These are phyloP conservation scores for Muricea muricata DNA, from an alignment of 92 coral and sea anemone species.

Conservation along the genomic window DNA sequence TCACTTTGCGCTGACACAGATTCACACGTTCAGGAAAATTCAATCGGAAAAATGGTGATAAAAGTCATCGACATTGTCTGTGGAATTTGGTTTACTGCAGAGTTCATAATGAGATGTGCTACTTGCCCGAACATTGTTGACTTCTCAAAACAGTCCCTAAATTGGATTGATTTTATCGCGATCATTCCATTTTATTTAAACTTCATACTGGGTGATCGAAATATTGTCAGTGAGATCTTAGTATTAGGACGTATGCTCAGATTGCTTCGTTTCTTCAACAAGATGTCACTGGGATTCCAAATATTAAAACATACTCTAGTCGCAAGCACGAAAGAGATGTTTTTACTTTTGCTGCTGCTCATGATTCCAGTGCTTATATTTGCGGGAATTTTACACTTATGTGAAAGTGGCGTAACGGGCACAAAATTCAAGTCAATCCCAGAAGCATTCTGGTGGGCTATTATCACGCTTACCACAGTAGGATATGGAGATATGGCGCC, in stretches of 20 bases:
- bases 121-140: constrained; percentile 84
- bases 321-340: constrained; percentile 87
- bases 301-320: constrained; percentile 95
- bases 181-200: constrained; percentile 87
- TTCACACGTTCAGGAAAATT: constrained; percentile 36
- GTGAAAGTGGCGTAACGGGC: constrained; percentile 50
- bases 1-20: constrained; percentile 82
- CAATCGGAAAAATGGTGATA: constrained; percentile 50
- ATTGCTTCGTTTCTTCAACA: constrained; percentile 82
- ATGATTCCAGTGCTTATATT: constrained; percentile 91
- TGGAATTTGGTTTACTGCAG: constrained; percentile 93
- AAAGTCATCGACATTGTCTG: constrained; percentile 73
- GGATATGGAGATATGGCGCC: constrained; percentile 95
- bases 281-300: constrained; percentile 92
- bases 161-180: constrained; percentile 95
- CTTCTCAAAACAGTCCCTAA: constrained; percentile 74
- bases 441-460: constrained; percentile 97
- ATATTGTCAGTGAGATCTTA: constrained; percentile 65
- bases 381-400: constrained; percentile 81
- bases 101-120: constrained; percentile 74
- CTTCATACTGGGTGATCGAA: constrained; percentile 30
- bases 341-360: constrained; percentile 76
- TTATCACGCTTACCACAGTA: constrained; percentile 93
- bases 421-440: constrained; percentile 82
- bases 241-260: constrained; percentile 84